Percentiles rank a stretch among this genome's conserved stretches.
These are phyloP conservation scores for Mustela lutreola DNA, from an alignment of 2,113 vertebrate genomes.

Conservation along the genomic window DNA sequence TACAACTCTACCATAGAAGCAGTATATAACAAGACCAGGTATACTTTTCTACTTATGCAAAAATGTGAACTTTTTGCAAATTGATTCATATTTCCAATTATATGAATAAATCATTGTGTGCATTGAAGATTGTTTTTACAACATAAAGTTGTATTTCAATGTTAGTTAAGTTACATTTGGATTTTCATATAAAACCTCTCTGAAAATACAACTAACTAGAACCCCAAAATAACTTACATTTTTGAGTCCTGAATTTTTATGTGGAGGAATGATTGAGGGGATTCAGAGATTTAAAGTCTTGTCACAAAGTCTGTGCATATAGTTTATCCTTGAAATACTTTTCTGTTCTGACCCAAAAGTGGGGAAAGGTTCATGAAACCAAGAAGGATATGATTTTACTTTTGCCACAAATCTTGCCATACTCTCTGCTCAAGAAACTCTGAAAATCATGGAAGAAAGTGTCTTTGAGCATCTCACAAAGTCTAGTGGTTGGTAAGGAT, in stretches of 20 bases:
- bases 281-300: constrained; percentile 35
- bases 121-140: not conserved
- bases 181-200: constrained; percentile 6
- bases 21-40: not conserved
- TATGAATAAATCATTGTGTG: not conserved
- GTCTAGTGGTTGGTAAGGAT: not conserved
- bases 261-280: constrained; percentile 18
- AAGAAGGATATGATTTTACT: not conserved
- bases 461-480: not conserved
- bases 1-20: not conserved
- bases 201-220: not conserved
- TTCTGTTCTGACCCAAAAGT: constrained; percentile 1
- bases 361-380: not conserved
- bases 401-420: not conserved
- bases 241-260: not conserved
- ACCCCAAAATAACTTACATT: not conserved
- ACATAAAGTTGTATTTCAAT: not conserved
- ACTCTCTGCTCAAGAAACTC: not conserved
- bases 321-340: constrained; percentile 31
- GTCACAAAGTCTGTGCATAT: not conserved
- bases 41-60: not conserved
- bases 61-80: not conserved
- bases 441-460: not conserved
- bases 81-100: not conserved
- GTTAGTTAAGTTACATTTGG: not conserved